Base-by-base conservation (phyloP, 2,113 vertebrate species). In the Dipodomys spectabilis region DNA sequence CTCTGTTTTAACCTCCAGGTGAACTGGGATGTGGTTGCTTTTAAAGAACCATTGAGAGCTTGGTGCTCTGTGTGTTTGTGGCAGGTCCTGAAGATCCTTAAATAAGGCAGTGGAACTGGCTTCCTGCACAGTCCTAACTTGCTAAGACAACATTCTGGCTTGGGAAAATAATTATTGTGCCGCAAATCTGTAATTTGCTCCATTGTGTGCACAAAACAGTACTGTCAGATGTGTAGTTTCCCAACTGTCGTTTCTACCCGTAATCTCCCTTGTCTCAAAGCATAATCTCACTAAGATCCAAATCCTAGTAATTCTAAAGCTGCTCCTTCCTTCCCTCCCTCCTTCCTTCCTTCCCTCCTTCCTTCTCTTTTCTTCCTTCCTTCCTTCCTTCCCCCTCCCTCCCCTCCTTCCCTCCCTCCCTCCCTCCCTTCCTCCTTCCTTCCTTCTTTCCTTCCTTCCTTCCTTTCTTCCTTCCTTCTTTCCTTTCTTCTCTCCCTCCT, bases 1-100 rank as follows among this genome's bases (percentile, higher is more conserved):
- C 32, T 78, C 86, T 57, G 10, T 22, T 84, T 75, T 96, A 69
- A 82, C 71, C 30, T 94, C 35, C 20, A 74, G 62, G 60, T 72
- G 39, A 85, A 81, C 90, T 30, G 39, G 28, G 60, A 39, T 18
- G 0, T 35, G 32, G 15, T 30, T 35, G 12, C 44, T 79, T 93
- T 83, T 77, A 60, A 82, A 72, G 32, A 85, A 39, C 25, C 44
- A 5, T 25, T 57, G 60, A 83, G 67, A 84, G 11, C 20, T 44
- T 64, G 68, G 67, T 10, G 39, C 22, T 93, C 35, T 19, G 65
- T 39, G 35, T 32, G 12, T 0, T 79, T 30, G 64, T 39, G 22
- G 28, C 69, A 22, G 7, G 39, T 22, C 64, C 74, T 74, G 35
- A 67, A 89, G 30, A 68, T n/a, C n/a, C 19, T 82, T 60, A 57